Base-by-base conservation (phyloP, 2,888 invertebrate genomes). In the Orthosia incerta region DNA sequence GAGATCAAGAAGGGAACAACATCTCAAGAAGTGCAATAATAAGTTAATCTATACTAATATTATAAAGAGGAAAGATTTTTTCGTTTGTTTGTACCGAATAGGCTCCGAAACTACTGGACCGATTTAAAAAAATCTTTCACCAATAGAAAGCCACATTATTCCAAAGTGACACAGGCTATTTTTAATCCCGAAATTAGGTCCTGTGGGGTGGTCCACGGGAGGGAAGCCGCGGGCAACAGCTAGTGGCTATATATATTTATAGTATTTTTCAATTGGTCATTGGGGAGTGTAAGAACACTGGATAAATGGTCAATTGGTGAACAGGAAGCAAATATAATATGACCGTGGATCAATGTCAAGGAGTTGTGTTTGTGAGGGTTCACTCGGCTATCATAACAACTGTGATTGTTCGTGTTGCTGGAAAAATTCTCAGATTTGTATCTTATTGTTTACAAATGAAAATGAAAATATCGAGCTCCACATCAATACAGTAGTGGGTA, bases 1-100 rank as follows among this genome's bases (percentile, higher is more conserved):
- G 31, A 62, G 68, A 51, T 79, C 73, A 74, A 74, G 61, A 46
- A 70, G 23, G 31, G 4, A 74, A 79, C 18, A 74, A 80, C 39
- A 66, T 57, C 23, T 23, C 26, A 39, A 13, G 23, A 61, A 76
- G 13, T 56, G 56, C 23, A 66, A 51, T 74, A 79, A 61, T 50
- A 69, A 62, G 23, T 45, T 12, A 16, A 18, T n/a, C n/a, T n/a
- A n/a, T n/a, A n/a, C n/a, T n/a, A n/a, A n/a, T n/a, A n/a, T n/a
- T n/a, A n/a, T n/a, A n/a, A n/a, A n/a, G n/a, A n/a, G n/a, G n/a
- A n/a, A n/a, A n/a, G n/a, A n/a, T n/a, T n/a, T n/a, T n/a, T n/a
- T n/a, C n/a, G n/a, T n/a, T n/a, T n/a, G n/a, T n/a, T n/a, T n/a
- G n/a, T n/a, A n/a, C n/a, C n/a, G n/a, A n/a, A n/a, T n/a, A n/a